Conservation (phyloP, 92 coral and sea anemone species). For the Zoanthus solanderi region DNA sequence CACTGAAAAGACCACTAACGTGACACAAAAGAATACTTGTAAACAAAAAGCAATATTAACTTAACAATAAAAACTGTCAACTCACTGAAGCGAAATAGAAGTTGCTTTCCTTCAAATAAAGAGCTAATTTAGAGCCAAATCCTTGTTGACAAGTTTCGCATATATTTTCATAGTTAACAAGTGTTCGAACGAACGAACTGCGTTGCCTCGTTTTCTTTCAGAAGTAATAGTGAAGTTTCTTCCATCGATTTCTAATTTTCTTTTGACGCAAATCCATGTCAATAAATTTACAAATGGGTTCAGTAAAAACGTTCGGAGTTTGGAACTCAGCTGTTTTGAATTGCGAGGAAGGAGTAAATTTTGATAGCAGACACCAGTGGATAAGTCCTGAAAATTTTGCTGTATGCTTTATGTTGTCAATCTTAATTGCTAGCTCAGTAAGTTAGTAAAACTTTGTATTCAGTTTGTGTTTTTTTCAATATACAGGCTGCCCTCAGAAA, state of each 20-base stretch:
- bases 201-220: neutral
- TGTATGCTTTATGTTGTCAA: neutral
- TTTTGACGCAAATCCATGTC: neutral
- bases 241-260: neutral
- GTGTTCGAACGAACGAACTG: too few species aligned
- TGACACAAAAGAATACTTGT: constrained; percentile 1
- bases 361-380: constrained; percentile 4
- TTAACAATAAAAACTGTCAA: constrained; percentile 34
- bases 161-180: neutral
- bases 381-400: neutral
- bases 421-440: neutral
- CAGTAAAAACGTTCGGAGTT: constrained; percentile 16
- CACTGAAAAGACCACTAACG: constrained; percentile 9
- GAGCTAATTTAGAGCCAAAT: neutral
- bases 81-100: constrained; percentile 10
- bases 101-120: constrained; percentile 1
- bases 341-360: constrained; percentile 4
- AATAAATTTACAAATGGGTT: neutral
- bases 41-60: constrained; percentile 20
- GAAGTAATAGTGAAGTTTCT: neutral
- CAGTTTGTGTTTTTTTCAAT: neutral
- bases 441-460: neutral
- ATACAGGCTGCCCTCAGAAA: constrained; percentile 83
- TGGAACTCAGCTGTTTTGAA: neutral
- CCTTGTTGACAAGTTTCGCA: neutral